phyloP scores from a whole-genome alignment of 1,140 invertebrate genomes.

The Lasaia peninsularis region DNA sequence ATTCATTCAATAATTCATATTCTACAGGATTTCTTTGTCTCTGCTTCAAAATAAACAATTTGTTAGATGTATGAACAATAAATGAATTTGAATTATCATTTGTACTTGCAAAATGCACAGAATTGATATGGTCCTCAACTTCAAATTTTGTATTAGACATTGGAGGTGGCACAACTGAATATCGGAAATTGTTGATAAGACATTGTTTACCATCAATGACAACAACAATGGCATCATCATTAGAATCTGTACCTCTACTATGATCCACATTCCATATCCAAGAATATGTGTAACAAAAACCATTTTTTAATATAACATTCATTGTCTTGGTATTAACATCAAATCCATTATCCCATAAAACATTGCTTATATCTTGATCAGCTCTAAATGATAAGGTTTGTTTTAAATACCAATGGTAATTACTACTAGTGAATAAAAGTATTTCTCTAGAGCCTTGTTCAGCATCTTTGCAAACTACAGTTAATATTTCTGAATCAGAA shows the following conservation, averaged over 20 bases:
- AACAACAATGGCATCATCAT: constrained; percentile 81
- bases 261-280: constrained; percentile 81
- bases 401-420: constrained; percentile 96
- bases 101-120: constrained; percentile 79
- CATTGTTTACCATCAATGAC: constrained; percentile 89
- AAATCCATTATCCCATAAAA: constrained; percentile 82
- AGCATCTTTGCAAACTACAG: constrained; percentile 78
- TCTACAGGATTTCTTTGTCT: constrained; percentile 48
- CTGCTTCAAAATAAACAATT: constrained; percentile 50
- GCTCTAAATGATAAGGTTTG: constrained; percentile 80
- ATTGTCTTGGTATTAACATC: constrained; percentile 77
- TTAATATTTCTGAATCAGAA: constrained; percentile 86
- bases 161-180: constrained; percentile 89
- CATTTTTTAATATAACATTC: constrained; percentile 78
- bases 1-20: constrained; percentile 40
- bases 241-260: constrained; percentile 68
- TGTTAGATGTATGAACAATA: constrained; percentile 48
- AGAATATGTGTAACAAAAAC: constrained; percentile 78
- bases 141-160: constrained; percentile 83
- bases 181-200: constrained; percentile 85
- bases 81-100: constrained; percentile 62
- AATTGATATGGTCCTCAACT: constrained; percentile 78
- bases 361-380: constrained; percentile 67
- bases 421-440: constrained; percentile 88
- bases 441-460: constrained; percentile 63